A percentile compares a stretch with the other conserved stretches of the same genome.
phyloP scores from a whole-genome alignment of 2,888 invertebrate species.

The Hydriomena furcata region DNA sequence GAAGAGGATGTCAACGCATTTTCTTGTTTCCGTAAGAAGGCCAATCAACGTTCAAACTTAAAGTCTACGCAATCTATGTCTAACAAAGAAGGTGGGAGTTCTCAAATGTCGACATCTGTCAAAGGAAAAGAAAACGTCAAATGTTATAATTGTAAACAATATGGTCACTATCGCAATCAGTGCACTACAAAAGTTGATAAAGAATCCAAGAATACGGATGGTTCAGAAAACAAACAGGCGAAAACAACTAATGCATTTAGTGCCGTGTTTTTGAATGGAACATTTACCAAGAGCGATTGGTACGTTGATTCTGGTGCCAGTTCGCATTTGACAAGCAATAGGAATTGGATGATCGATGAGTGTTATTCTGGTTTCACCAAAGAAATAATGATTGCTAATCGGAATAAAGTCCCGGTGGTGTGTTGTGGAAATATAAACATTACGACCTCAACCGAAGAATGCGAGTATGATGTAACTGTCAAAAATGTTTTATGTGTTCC shows the following conservation, averaged over 20 bases:
- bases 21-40: neutral
- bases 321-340: conserved; percentile 11
- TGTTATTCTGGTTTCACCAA: neutral
- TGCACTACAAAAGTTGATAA: no score
- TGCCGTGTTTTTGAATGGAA: conserved; percentile 27
- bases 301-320: conserved; percentile 32
- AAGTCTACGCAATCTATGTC: neutral
- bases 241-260: conserved; percentile 32
- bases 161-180: conserved; percentile 1
- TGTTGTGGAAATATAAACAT: conserved; percentile 32
- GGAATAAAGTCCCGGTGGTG: conserved; percentile 21
- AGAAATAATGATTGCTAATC: conserved; percentile 34
- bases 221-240: neutral
- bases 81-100: neutral
- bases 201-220: neutral
- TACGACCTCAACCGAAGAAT: conserved; percentile 5
- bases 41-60: no score
- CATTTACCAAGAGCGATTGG: conserved; percentile 29
- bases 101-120: neutral
- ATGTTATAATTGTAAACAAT: conserved; percentile 1
- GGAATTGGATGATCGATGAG: conserved; percentile 14
- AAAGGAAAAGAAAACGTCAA: neutral
- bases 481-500: no score
- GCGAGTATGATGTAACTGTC: neutral
- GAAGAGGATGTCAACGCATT: neutral